Conservation (phyloP, 1,140 invertebrate species). For the Kradibia gibbosae region DNA sequence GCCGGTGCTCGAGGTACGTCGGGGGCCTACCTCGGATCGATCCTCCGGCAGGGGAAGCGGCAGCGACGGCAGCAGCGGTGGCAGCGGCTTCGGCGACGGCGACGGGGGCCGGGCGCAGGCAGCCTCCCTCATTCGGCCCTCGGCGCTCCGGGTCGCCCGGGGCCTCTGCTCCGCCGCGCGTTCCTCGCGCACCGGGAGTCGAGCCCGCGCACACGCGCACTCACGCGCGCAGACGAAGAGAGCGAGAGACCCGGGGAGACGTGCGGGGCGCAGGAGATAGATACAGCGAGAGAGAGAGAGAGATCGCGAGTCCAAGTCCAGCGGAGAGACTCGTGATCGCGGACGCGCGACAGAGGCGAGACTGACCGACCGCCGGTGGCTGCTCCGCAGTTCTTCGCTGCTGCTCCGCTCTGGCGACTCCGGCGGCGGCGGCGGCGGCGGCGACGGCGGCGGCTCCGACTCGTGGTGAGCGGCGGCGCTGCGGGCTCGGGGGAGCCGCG, state of each 20-base stretch:
- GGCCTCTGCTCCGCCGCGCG: background rate
- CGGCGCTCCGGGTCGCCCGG: background rate
- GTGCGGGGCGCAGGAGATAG: too few species aligned
- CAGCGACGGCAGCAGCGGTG: background rate
- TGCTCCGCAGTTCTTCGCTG: background rate
- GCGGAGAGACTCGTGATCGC: too few species aligned
- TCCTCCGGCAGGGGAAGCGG: background rate
- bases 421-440: background rate
- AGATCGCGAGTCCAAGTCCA: too few species aligned
- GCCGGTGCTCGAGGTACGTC: background rate
- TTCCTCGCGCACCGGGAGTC: background rate
- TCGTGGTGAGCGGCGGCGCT: conserved; percentile 1
- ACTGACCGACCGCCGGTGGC: background rate
- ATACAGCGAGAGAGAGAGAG: too few species aligned
- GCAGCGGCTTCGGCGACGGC: background rate
- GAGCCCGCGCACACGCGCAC: background rate
- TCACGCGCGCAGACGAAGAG: background rate
- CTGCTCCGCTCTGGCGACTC: background rate
- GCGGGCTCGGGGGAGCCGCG: background rate
- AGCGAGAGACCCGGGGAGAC: too few species aligned
- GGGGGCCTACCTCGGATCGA: conserved; percentile 23
- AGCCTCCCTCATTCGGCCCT: conserved; percentile 5
- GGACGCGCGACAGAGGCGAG: background rate
- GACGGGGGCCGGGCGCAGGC: background rate
- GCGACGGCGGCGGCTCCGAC: background rate